These are phyloP conservation scores for Clarias batrachus DNA, from an alignment of 2,113 vertebrate species.

Conservation along the genomic window DNA sequence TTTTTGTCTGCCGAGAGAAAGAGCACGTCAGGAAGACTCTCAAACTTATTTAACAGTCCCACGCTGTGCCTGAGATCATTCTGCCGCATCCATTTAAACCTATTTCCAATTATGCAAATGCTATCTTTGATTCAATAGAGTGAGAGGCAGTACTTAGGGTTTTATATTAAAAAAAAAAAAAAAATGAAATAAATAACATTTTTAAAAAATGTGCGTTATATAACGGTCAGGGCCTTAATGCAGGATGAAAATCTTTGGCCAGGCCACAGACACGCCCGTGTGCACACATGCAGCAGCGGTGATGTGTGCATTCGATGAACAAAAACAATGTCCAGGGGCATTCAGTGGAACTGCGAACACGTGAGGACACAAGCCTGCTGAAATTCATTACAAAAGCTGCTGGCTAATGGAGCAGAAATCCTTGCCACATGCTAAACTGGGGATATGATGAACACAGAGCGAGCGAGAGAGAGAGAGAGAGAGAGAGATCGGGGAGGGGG, in stretches of 20 bases:
- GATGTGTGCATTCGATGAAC: slow-evolving; percentile 5
- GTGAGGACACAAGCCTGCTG: background rate
- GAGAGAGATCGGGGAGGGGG: too few species aligned
- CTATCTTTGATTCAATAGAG: slow-evolving; percentile 44
- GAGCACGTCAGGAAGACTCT: slow-evolving; percentile 40
- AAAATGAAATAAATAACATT: background rate
- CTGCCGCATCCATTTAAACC: slow-evolving; percentile 37
- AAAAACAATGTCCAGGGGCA: slow-evolving; percentile 34
- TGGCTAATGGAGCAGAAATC: slow-evolving; percentile 47
- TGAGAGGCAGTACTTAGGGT: slow-evolving; percentile 8
- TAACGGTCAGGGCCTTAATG: background rate
- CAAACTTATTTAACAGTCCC: slow-evolving; percentile 22
- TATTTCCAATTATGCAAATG: slow-evolving; percentile 51
- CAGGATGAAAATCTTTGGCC: slow-evolving; percentile 13
- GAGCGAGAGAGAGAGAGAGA: too few species aligned
- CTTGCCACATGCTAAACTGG: slow-evolving; percentile 19
- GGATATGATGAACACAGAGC: background rate
- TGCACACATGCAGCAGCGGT: background rate
- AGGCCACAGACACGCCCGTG: slow-evolving; percentile 2
- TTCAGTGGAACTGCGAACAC: slow-evolving; percentile 40
- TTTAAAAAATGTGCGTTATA: too few species aligned
- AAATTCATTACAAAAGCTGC: slow-evolving; percentile 43
- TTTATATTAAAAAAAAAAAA: slow-evolving; percentile 13
- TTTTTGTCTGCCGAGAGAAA: slow-evolving; percentile 85
- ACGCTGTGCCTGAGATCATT: slow-evolving; percentile 29